A percentile compares a stretch with the other conserved stretches of the same genome.
Conservation (phyloP, 2,113 vertebrate species). For the Phaethornis superciliosus region DNA sequence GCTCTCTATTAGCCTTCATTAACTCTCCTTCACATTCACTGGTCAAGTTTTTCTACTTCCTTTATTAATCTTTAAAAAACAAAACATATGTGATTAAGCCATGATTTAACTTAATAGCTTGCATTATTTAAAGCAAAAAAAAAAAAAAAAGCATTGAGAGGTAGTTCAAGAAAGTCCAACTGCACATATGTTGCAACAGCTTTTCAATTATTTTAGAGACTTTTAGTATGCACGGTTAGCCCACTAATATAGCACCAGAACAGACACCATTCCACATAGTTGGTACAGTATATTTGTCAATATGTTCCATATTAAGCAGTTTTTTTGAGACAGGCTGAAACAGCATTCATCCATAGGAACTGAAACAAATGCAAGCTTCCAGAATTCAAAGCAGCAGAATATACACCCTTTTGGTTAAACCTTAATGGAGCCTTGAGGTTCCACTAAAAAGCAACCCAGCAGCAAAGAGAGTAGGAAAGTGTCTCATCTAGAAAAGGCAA, state of each 20-base stretch:
- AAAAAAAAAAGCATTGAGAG: background rate
- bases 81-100: background rate
- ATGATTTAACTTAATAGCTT: background rate
- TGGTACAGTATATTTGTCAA: slow-evolving; percentile 20
- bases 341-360: background rate
- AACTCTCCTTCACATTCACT: background rate
- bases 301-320: slow-evolving; percentile 42
- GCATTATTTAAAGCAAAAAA: background rate
- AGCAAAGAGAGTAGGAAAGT: background rate
- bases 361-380: background rate
- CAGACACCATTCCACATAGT: slow-evolving; percentile 1
- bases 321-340: slow-evolving; percentile 11
- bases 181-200: slow-evolving; percentile 21
- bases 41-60: background rate
- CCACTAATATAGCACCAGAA: slow-evolving; percentile 19
- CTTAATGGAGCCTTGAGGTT: background rate
- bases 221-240: background rate
- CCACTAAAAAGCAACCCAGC: background rate
- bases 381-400: background rate
- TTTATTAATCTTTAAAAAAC: background rate
- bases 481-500: background rate
- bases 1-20: background rate
- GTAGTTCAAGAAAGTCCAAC: background rate
- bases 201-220: slow-evolving; percentile 23
- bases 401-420: background rate